A percentile compares a stretch with the other conserved stretches of the same genome.
These are phyloP conservation scores for Cynopterus sphinx DNA, from an alignment of 2,797 vertebrate genomes.

Conservation along the genomic window DNA sequence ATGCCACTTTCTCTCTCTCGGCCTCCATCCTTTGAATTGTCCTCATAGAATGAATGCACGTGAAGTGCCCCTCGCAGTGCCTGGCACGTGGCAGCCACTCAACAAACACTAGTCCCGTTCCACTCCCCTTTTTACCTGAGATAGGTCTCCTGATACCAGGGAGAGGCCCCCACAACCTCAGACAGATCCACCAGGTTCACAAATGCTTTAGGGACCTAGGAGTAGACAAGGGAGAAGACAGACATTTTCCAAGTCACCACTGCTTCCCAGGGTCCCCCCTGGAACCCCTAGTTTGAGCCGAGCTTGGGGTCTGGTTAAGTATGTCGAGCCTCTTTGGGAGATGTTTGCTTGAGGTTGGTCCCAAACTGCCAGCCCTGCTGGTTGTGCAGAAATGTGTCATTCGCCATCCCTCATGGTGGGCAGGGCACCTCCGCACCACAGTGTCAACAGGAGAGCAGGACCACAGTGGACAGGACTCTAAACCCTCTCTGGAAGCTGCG, in stretches of 20 bases:
- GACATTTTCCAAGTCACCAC: neutral
- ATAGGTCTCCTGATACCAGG: slow-evolving; percentile 41
- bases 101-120: rapidly evolving
- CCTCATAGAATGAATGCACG: rapidly evolving
- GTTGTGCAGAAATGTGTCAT: neutral
- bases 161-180: slow-evolving; percentile 43
- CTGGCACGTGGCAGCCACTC: rapidly evolving
- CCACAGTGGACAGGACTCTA: neutral
- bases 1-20: rapidly evolving
- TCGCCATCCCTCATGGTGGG: neutral
- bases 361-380: neutral
- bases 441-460: neutral
- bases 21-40: neutral
- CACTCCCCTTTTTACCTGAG: slow-evolving; percentile 78
- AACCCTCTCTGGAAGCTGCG: too few relatives aligned
- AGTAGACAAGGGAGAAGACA: neutral
- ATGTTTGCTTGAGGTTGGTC: neutral
- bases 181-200: slow-evolving; percentile 86
- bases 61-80: neutral
- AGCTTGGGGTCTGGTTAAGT: neutral
- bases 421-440: neutral
- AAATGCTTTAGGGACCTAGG: slow-evolving; percentile 85
- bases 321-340: neutral
- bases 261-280: neutral
- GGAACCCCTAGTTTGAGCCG: neutral